phyloP scores from a whole-genome alignment of 2,888 invertebrate species.

The Neocrepidodera transversa region DNA sequence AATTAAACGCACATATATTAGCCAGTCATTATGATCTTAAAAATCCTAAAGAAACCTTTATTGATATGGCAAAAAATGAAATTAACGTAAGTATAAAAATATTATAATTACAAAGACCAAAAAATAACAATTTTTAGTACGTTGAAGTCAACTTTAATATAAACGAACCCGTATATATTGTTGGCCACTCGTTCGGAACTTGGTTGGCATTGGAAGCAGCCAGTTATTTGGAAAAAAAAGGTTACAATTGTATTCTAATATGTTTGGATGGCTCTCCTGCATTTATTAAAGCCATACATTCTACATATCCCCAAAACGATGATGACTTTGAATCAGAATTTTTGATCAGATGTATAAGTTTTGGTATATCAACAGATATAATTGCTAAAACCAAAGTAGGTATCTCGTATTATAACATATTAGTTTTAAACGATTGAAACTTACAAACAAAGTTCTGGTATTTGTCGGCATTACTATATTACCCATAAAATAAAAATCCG shows the following conservation, averaged over 20 bases:
- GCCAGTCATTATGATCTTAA: slow-evolving; percentile 64
- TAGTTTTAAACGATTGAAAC: too few relatives aligned
- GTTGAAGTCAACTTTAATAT: slow-evolving; percentile 63
- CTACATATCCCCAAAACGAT: slow-evolving; percentile 54
- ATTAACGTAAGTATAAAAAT: slow-evolving; percentile 3
- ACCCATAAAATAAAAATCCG: too few relatives aligned
- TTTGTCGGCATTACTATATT: too few relatives aligned
- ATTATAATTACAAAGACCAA: background rate
- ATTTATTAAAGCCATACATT: slow-evolving; percentile 61
- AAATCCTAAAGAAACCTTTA: slow-evolving; percentile 64
- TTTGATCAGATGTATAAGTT: slow-evolving; percentile 48
- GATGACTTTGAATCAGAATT: slow-evolving; percentile 65
- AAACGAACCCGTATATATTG: slow-evolving; percentile 71
- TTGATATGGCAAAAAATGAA: background rate
- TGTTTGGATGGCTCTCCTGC: slow-evolving; percentile 77
- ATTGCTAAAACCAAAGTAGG: too few relatives aligned
- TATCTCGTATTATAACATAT: too few relatives aligned
- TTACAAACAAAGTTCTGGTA: too few relatives aligned
- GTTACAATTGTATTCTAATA: slow-evolving; percentile 73
- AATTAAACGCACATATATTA: slow-evolving; percentile 63
- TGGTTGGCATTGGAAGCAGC: slow-evolving; percentile 80
- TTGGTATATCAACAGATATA: background rate
- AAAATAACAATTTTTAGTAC: background rate
- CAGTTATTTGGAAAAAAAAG: slow-evolving; percentile 71
- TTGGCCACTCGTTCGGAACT: slow-evolving; percentile 90